Evolutionary conservation across 2,113 vertebrate species (phyloP).

Genomic region (Okapia johnstoni): DNA sequence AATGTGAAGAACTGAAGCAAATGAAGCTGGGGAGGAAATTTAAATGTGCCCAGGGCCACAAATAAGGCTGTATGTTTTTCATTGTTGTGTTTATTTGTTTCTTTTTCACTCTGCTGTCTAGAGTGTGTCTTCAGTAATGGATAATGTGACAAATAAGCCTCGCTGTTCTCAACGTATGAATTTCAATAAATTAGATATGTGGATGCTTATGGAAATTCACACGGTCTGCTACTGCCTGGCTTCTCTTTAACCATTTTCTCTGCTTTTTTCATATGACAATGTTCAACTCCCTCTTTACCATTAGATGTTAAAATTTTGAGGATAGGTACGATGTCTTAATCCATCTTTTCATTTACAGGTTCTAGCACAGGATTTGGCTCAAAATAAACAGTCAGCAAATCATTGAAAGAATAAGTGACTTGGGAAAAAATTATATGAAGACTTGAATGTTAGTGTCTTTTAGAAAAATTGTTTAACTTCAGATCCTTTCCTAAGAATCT

Average conservation of each 20-base stretch:
- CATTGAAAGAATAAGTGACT: not conserved
- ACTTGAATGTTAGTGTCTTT: conserved; percentile 14
- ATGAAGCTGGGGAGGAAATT: conserved; percentile 5
- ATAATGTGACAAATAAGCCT: not conserved
- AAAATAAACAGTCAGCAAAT: conserved; percentile 28
- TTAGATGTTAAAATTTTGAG: not conserved
- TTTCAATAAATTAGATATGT: not conserved
- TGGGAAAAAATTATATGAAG: not conserved
- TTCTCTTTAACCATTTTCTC: not conserved
- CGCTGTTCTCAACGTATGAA: not conserved
- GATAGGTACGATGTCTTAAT: not conserved
- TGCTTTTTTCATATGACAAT: not conserved
- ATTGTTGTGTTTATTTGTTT: not conserved
- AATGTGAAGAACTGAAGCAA: conserved; percentile 45
- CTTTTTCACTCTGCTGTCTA: not conserved
- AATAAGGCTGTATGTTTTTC: not conserved
- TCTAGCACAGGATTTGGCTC: not conserved
- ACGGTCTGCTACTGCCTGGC: not conserved
- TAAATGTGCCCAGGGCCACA: not conserved
- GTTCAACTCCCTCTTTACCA: not conserved
- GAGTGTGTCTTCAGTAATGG: not conserved
- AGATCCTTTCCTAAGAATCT: not conserved
- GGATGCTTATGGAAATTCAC: not conserved
- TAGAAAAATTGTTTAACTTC: not conserved
- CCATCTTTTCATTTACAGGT: not conserved